Percentiles rank a stretch among this genome's conserved stretches.
Conservation (phyloP, 2,888 invertebrate genomes). For the Andrena trimmerana region DNA sequence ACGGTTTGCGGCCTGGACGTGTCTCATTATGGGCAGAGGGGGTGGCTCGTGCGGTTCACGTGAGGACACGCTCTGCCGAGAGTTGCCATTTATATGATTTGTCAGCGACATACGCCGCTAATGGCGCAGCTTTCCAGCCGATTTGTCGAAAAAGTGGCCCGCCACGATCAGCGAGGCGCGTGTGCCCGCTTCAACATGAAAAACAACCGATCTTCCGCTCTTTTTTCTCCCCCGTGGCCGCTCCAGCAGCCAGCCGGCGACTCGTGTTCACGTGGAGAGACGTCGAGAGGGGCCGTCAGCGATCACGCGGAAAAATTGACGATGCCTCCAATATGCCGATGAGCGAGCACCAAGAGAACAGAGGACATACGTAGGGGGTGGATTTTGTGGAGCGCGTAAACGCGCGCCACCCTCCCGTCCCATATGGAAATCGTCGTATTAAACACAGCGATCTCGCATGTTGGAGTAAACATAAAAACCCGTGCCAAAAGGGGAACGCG, state of each 20-base stretch:
- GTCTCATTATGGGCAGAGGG: slow-evolving; percentile 28
- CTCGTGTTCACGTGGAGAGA: slow-evolving; percentile 62
- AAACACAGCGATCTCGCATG: not conserved
- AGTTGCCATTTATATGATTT: slow-evolving; percentile 83
- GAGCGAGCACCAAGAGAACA: slow-evolving; percentile 53
- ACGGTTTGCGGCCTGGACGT: slow-evolving; percentile 14
- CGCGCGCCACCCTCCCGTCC: slow-evolving; percentile 20
- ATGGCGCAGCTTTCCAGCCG: slow-evolving; percentile 81
- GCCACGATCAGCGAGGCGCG: slow-evolving; percentile 75
- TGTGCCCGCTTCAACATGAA: slow-evolving; percentile 74
- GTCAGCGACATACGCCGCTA: slow-evolving; percentile 82
- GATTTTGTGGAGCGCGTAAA: slow-evolving; percentile 3
- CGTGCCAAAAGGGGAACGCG: not conserved
- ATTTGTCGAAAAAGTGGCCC: slow-evolving; percentile 83
- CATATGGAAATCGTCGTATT: slow-evolving; percentile 29
- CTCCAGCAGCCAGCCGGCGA: slow-evolving; percentile 60
- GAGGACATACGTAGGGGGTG: slow-evolving; percentile 38
- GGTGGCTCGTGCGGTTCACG: slow-evolving; percentile 56
- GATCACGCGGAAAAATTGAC: slow-evolving; percentile 80
- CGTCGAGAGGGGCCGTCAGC: slow-evolving; percentile 71
- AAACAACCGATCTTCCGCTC: slow-evolving; percentile 73
- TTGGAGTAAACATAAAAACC: not conserved
- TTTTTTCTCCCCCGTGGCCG: slow-evolving; percentile 59
- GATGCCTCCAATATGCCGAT: slow-evolving; percentile 75
- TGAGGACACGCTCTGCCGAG: slow-evolving; percentile 56